Evolutionary conservation across 2,113 vertebrate species (phyloP), one percentile per base, ranked within the genome.

Genomic region (Esox niger): DNA sequence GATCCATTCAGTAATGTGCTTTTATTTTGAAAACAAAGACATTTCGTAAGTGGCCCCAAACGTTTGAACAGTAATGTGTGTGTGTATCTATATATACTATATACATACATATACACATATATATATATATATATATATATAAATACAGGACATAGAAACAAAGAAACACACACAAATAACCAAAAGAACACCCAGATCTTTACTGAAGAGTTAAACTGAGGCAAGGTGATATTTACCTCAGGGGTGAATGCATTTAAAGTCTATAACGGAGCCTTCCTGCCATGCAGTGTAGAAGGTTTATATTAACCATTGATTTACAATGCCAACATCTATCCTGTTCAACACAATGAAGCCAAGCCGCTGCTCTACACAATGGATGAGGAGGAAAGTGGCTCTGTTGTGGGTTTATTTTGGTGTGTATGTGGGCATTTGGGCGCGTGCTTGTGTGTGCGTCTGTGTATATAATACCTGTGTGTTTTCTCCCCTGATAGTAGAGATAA

Each of bases 401-500:
- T 55, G 27, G 30, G 21, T 47, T 25, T 46, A 56, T 69, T 15
- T 30, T 29, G 61, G 56, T 47, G n/a, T 52, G 29, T 47, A n/a
- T 29, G 20, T 47, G 43, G 33, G 61, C 25, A 29, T 46, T 31
- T 29, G 4, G 55, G 47, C 63, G 47, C 21, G 13, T 56, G 25
- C 63, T 30, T 67, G 62, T 31, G 56, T 15, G 7, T 49, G 52
- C 57, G 0, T 38, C 23, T 66, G 20, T 20, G 33, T 69, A 32
- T 68, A 66, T 38, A 47, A 64, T 46, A 38, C 25, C 29, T 69
- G 62, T 67, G 35, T 66, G 64, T 55, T 46, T 66, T 11, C 66
- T 61, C 55, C 68, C 70, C 61, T 76, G 73, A 79, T 79, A 46
- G 31, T 74, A 68, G 58, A 69, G 75, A 82, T 83, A 83, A 81